Base-by-base conservation (phyloP, 2,888 invertebrate genomes). In the Eumacrocentrus americanus region DNA sequence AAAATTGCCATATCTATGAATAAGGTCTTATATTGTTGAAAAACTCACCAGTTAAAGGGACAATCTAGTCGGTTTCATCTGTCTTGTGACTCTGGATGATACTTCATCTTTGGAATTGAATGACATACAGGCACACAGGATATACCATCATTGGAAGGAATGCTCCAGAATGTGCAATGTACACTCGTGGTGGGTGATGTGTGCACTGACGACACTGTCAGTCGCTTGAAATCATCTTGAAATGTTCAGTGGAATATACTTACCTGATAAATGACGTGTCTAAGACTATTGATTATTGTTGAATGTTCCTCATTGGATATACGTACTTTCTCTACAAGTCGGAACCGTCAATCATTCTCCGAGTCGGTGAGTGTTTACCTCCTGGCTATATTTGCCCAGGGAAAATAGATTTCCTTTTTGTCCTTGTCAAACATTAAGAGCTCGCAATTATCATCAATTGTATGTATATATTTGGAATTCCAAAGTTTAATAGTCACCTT, bases 351-450 rank as follows among this genome's bases (percentile, higher is more conserved):
- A 12, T 46, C n/a, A 46, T 46, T 22, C 25, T 25, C n/a, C 12
- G 12, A 46, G 22, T 25, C 46, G 46, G 46, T 46, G 46, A 46
- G 46, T 25, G 44, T 18, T 20, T 11, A 44, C 11, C n/a, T 5
- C 20, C n/a, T 44, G 9, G 11, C 7, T 9, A 20, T 40, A 40
- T 44, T 44, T 22, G n/a, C n/a, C 18, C 2, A 20, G 44, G 3
- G n/a, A 44, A 20, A 44, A 44, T 11, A 7, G 23, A 7, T 2
- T 42, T 46, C 22, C 5, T 25, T n/a, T 12, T 25, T 14, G n/a
- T 5, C 12, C 2, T 29, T 9, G 5, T 29, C 29, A 6, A 4
- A 6, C 29, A n/a, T n/a, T n/a, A n/a, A n/a, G n/a, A n/a, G 29
- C 29, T 29, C 29, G 29, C 29, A 29, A 29, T 29, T 29, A 29